phyloP scores from a whole-genome alignment of 2,888 invertebrate genomes.

The Odontothrips loti region DNA sequence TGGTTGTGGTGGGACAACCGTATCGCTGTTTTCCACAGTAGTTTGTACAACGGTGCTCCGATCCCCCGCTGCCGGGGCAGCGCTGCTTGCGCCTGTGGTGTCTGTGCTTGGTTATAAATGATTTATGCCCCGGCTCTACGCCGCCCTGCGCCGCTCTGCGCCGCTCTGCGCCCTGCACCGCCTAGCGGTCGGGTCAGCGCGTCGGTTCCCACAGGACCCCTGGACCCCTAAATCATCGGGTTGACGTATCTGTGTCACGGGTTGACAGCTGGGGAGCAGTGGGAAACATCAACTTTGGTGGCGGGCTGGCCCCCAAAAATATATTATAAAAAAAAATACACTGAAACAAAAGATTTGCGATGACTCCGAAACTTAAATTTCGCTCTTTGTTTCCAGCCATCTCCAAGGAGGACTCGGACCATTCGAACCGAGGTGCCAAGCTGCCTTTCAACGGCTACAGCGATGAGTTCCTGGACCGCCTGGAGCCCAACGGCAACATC shows the following conservation, averaged over 20 bases:
- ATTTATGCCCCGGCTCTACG: background rate
- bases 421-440: conserved; percentile 61
- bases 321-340: too few relatives aligned
- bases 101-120: background rate
- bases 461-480: conserved; percentile 87
- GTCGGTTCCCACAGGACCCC: background rate
- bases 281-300: too few relatives aligned
- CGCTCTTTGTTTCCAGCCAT: conserved; percentile 59
- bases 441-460: conserved; percentile 90
- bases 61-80: background rate
- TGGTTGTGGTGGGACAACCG: too few relatives aligned
- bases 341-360: background rate
- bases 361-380: background rate
- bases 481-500: conserved; percentile 91
- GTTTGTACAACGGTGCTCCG: too few relatives aligned
- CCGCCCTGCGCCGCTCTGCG: background rate
- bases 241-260: background rate
- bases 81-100: background rate
- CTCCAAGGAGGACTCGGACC: conserved; percentile 85
- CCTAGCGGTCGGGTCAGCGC: too few relatives aligned
- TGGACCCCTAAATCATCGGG: background rate
- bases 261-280: background rate
- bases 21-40: too few relatives aligned
- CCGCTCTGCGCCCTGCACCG: too few relatives aligned
- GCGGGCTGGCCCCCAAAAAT: too few relatives aligned